Base-by-base conservation (phyloP, 2,113 vertebrate species). In the Cryptotis parvus region DNA sequence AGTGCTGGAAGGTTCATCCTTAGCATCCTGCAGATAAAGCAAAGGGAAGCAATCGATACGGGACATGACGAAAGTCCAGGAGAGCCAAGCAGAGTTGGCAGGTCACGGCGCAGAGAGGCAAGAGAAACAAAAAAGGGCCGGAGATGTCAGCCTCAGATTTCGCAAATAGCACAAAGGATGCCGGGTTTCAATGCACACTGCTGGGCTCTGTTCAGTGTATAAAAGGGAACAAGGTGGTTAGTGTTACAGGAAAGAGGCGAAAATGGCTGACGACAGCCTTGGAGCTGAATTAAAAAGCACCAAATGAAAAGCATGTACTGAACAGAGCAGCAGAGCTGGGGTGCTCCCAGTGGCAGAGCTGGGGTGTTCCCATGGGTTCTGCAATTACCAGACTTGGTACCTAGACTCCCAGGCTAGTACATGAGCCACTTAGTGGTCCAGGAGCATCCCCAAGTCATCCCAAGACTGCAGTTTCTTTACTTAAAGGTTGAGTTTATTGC, bases 161-260 rank as follows among this genome's bases (percentile, higher is more conserved):
- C 95, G 89, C 79, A 83, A 89, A 92, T 80, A 49, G 74, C 93
- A 97, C 96, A 97, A 96, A 97, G 83, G 93, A 93, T 55, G 43
- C 12, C 92, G 93, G 88, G 63, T 96, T 95, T 97, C 96, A 96
- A 94, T 96, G 90, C 94, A 96, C 95, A 97, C 93, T 96, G 95
- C 95, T 86, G 61, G 72, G 90, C 95, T 96, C 95, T 96, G 95
- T 97, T 94, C 92, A 55, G 33, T 2, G 68, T 65, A 90, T 89
- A 88, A 94, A 94, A 95, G 91, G 92, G 92, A 94, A 97, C 94
- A 96, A 96, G 95, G 93, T 96, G 88, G 90, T 89, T 91, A 96
- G 95, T 97, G 95, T 97, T 94, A 90, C 90, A 90, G 94, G 83
- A 88, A 84, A 91, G 90, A 92, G 68, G 22, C 20, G 72, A 74